Base-by-base conservation (phyloP, 2,888 invertebrate species). In the Elegia similella region DNA sequence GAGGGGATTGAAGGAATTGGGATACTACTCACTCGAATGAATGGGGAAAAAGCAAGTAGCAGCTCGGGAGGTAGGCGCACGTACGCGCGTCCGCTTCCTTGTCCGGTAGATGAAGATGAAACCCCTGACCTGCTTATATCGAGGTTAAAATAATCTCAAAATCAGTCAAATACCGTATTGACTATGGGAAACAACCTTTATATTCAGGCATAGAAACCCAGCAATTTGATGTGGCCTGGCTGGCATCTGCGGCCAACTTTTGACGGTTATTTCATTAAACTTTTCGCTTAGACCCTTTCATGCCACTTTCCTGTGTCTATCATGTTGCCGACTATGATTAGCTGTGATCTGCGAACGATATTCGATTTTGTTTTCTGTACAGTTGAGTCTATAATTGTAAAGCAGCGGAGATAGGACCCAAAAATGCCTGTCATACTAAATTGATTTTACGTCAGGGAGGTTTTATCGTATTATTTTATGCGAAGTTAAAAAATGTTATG, bases 211-310 rank as follows among this genome's bases (percentile, higher is more conserved):
- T 42, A 38, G 42, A 48, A 48, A 6, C 8, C 48, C 2, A 10
- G 47, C 42, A 55, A 55, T 55, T 56, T 48, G 48, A 42, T 56
- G 56, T 23, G 56, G 55, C 42, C 30, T 12, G 23, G n/a, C 38
- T 30, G 56, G 55, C 38, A 56, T 42, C 46, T 46, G 42, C 55
- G 58, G 57, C 30, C 43, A 54, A 57, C 16, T 50, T 59, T 48
- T 59, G 63, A 62, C 57, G 63, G 61, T 56, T 62, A 59, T 62
- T 60, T 58, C 62, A 64, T 64, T 64, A 64, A 64, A 64, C 58
- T 64, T 64, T 57, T 56, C 48, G 48, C 29, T 50, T 42, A 34
- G 48, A 42, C 55, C 55, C 34, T 46, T 55, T 55, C 55, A 47
- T 38, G 38, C 53, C 46, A 10, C 46, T 23, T 55, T 55, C 46